Conservation (phyloP, 2,888 invertebrate species). For the Germaria angustata region DNA sequence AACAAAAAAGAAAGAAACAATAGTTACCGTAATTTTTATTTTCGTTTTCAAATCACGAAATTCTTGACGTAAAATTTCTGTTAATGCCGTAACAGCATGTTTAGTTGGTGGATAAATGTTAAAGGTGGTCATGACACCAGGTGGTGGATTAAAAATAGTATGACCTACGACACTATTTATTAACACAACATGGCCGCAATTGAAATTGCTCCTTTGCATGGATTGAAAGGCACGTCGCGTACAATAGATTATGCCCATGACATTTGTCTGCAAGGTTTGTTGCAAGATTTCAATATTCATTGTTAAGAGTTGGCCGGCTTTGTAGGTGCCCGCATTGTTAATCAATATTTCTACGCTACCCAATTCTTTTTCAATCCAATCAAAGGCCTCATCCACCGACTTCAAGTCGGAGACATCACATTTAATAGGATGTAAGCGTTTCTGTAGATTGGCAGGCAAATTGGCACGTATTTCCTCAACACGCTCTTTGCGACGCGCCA, state of each 20-base stretch:
- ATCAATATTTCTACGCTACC: constrained; percentile 83
- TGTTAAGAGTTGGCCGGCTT: constrained; percentile 68
- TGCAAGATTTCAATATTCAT: constrained; percentile 69
- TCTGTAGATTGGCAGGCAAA: constrained; percentile 70
- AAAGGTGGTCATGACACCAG: constrained; percentile 71
- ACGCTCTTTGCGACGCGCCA: constrained; percentile 81
- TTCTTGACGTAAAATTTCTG: constrained; percentile 77
- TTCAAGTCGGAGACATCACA: constrained; percentile 82
- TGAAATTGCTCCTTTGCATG: constrained; percentile 79
- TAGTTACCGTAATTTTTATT: constrained; percentile 72
- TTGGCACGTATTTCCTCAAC: constrained; percentile 76
- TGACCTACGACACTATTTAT: constrained; percentile 79
- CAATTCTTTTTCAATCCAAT: constrained; percentile 80
- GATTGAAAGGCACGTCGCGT: constrained; percentile 81
- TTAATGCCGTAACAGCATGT: constrained; percentile 75
- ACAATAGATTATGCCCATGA: constrained; percentile 80
- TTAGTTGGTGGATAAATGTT: constrained; percentile 77
- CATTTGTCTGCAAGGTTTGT: constrained; percentile 80
- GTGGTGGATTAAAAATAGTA: constrained; percentile 71
- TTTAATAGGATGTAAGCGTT: constrained; percentile 74
- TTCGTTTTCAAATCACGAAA: constrained; percentile 70
- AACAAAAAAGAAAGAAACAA: background rate
- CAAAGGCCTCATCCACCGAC: constrained; percentile 82
- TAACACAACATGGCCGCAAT: constrained; percentile 80
- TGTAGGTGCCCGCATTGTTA: constrained; percentile 81